Conservation (phyloP, 1,140 invertebrate genomes). For the Drosophila melanica region DNA sequence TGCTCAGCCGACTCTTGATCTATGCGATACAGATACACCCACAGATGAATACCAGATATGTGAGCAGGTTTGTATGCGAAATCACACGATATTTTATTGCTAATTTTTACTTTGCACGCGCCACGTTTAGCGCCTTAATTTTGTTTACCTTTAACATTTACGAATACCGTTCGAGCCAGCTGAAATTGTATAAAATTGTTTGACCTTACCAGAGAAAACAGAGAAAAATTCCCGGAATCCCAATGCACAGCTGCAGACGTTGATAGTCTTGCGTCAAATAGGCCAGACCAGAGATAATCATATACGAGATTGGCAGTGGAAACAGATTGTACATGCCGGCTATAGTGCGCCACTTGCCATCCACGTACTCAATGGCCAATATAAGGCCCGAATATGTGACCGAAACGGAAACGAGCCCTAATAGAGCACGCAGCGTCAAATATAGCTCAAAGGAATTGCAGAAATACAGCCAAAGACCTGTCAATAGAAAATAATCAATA, state of each 20-base stretch:
- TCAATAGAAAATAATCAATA: not conserved
- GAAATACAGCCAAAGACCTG: constrained; percentile 87
- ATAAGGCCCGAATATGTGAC: constrained; percentile 90
- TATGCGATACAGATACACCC: constrained; percentile 11
- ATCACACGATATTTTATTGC: constrained; percentile 29
- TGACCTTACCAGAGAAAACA: constrained; percentile 87
- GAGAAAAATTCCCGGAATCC: constrained; percentile 88
- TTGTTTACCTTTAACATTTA: constrained; percentile 47
- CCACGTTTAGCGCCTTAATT: constrained; percentile 2
- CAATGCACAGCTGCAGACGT: constrained; percentile 89
- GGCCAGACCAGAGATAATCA: constrained; percentile 89
- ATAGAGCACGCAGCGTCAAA: constrained; percentile 86
- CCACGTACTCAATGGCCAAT: constrained; percentile 89
- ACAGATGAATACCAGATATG: constrained; percentile 4
- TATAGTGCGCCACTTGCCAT: constrained; percentile 89
- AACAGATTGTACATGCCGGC: constrained; percentile 90
- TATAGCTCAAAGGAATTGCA: constrained; percentile 88
- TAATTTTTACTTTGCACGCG: constrained; percentile 36
- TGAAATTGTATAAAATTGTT: not conserved
- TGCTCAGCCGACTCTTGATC: constrained; percentile 44
- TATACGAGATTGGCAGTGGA: constrained; percentile 89
- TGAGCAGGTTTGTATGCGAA: not conserved
- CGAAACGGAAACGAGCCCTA: constrained; percentile 89
- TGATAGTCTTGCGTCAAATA: constrained; percentile 90
- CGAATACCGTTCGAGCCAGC: constrained; percentile 8